Percentiles rank a stretch among this genome's conserved stretches.
Evolutionary conservation across 2,888 invertebrate genomes (phyloP).

Genomic region (Conomelus anceps): DNA sequence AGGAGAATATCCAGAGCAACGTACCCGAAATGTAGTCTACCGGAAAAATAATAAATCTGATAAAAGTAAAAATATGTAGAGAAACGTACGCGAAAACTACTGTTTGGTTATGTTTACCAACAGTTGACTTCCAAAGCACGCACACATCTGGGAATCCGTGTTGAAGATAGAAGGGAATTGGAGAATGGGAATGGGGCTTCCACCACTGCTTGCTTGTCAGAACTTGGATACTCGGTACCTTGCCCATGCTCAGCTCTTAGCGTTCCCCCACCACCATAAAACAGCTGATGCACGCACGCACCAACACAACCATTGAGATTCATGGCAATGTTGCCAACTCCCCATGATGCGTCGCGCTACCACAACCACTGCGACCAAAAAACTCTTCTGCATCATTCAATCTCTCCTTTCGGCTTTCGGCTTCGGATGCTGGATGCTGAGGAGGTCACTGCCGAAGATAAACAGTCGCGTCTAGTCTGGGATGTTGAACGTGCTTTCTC

Average conservation of each 20-base stretch:
- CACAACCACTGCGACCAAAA: neutral
- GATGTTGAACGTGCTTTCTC: neutral
- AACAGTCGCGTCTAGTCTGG: neutral
- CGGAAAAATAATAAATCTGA: too few relatives aligned
- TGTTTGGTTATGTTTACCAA: neutral
- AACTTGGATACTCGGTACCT: neutral
- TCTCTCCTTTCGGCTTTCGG: neutral
- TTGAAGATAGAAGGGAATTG: neutral
- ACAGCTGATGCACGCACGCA: neutral
- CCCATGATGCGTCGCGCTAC: neutral
- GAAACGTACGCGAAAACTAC: neutral
- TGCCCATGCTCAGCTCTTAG: neutral
- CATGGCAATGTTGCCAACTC: neutral
- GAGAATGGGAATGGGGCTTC: neutral
- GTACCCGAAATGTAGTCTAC: too few relatives aligned
- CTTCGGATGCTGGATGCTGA: neutral
- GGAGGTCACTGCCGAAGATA: neutral
- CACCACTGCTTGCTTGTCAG: neutral
- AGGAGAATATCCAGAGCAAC: neutral
- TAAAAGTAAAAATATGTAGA: neutral
- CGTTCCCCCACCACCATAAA: neutral
- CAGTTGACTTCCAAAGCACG: neutral
- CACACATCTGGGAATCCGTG: neutral
- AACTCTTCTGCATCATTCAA: neutral
- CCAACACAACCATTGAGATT: neutral